Evolutionary conservation across 2,113 vertebrate species (phyloP), one percentile per base, ranked within the genome.

Genomic region (Pomatostomus ruficeps): DNA sequence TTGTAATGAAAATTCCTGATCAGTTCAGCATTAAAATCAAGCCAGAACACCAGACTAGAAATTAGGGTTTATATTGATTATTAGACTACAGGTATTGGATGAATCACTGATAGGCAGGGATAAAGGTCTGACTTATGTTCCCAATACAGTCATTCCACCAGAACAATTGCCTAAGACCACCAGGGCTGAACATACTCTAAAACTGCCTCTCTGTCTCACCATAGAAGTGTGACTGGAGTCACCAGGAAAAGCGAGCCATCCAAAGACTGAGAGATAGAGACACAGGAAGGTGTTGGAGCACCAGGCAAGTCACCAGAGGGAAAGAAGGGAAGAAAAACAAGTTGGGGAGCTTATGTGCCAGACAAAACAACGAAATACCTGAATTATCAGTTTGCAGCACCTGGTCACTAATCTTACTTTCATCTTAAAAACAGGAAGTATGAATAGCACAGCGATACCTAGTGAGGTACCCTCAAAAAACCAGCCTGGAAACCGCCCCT

Each of bases 281-380:
- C 33, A 51, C 11, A 28, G 46, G 8, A 31, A 73, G 24, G 43
- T n/a, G 8, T 1, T 1, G 2, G 33, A 3, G 2, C 1, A 7
- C 9, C 21, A 61, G 19, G 26, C 10, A 66, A 59, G 16, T 25
- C 36, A 31, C 18, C 1, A 1, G 68, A 62, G 33, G 17, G 40
- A 73, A 76, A 45, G 28, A 71, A 63, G 11, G 5, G 59, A 76
- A 46, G 33, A 73, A 76, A 17, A 83, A 18, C 23, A 18, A 74
- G 42, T 15, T 54, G 54, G 6, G 46, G 38, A 79, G 12, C 11
- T 91, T 29, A 15, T 18, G 31, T 31, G 12, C 9, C 10, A 43
- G 23, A 35, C 3, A 51, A 38, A 85, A 65, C 15, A 82, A 57
- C 0, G 0, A 51, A 45, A 85, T 71, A 21, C 0, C 1, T 11